Conservation (phyloP, 2,113 vertebrate genomes). For the Serinus canaria region DNA sequence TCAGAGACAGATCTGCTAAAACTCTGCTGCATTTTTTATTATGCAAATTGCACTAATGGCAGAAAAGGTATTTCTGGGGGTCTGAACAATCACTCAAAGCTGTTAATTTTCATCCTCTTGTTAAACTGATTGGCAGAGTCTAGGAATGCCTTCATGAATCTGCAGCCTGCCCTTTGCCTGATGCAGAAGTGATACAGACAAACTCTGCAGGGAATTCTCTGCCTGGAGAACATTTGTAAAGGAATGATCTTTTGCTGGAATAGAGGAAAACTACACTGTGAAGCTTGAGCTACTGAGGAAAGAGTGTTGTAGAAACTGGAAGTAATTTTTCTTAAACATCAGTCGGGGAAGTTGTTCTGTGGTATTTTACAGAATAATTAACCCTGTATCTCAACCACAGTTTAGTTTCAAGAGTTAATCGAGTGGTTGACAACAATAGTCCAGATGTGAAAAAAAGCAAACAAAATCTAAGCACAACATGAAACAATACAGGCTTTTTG, state of each 20-base stretch:
- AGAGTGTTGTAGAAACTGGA: neutral
- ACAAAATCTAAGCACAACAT: neutral
- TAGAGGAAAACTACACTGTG: neutral
- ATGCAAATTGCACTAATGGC: slow-evolving; percentile 35
- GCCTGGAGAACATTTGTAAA: neutral
- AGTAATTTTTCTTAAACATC: neutral
- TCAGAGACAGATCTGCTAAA: neutral
- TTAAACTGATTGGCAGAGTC: slow-evolving; percentile 27
- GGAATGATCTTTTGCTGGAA: neutral
- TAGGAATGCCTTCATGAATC: neutral
- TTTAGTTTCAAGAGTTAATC: neutral
- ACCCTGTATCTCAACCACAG: neutral
- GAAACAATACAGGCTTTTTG: neutral
- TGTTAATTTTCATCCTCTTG: slow-evolving; percentile 28
- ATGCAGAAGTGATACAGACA: neutral
- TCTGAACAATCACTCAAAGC: slow-evolving; percentile 41
- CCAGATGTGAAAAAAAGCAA: neutral
- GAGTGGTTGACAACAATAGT: neutral
- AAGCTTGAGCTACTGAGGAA: neutral
- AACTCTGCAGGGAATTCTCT: neutral
- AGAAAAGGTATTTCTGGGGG: neutral
- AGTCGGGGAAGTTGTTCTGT: neutral
- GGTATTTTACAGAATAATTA: neutral
- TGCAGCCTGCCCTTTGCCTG: neutral
- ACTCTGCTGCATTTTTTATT: slow-evolving; percentile 8